Percentiles rank a stretch among this genome's conserved stretches.
Conservation (phyloP, 2,888 invertebrate species). For the Himalopsyche anomala region DNA sequence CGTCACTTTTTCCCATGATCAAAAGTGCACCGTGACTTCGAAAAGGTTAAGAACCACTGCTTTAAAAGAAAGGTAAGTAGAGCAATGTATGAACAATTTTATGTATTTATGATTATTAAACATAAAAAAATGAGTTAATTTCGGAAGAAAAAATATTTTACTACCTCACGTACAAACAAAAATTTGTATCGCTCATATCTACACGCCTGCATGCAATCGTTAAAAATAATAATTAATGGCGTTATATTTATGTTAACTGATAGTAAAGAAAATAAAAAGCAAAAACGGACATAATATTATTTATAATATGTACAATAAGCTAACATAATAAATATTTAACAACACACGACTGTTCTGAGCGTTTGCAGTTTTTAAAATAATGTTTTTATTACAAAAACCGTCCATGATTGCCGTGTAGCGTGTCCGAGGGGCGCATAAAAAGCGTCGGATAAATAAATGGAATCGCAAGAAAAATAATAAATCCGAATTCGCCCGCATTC, state of each 20-base stretch:
- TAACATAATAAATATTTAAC: neutral
- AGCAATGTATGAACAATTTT: too few relatives aligned
- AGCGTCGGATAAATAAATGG: neutral
- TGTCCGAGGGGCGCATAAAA: constrained; percentile 41
- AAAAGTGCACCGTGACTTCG: too few relatives aligned
- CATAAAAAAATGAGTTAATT: too few relatives aligned
- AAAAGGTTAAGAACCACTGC: too few relatives aligned
- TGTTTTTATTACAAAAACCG: constrained; percentile 52
- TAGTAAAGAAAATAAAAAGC: neutral
- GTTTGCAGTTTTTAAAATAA: constrained; percentile 48
- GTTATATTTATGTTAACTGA: neutral
- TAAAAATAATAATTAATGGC: neutral
- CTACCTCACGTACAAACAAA: too few relatives aligned
- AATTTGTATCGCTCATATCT: too few relatives aligned
- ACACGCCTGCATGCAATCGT: too few relatives aligned
- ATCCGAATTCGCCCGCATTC: neutral
- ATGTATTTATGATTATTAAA: too few relatives aligned
- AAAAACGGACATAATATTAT: neutral
- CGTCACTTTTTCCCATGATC: too few relatives aligned
- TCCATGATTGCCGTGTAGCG: constrained; percentile 50
- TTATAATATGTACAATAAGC: neutral
- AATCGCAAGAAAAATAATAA: constrained; percentile 28
- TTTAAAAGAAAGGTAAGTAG: too few relatives aligned
- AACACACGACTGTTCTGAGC: constrained; percentile 6
- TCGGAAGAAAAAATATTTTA: too few relatives aligned